phyloP scores from a whole-genome alignment of 2,797 vertebrate species.

The Semotilus atromaculatus region DNA sequence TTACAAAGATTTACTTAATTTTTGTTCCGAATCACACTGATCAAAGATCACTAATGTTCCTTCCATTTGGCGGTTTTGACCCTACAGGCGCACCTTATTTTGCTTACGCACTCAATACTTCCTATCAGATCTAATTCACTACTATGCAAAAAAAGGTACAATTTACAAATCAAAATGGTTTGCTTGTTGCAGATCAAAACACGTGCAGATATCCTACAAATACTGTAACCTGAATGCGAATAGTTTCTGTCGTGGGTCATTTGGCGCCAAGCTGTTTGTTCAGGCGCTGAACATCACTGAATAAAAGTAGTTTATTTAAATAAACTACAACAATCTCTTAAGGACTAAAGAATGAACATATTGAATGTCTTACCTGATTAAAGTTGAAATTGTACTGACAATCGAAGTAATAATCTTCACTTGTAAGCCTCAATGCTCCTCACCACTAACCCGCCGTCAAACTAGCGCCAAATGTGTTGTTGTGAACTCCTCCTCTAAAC shows the following conservation, averaged over 20 bases:
- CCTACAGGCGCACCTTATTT: neutral
- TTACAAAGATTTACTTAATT: neutral
- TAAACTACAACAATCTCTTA: neutral
- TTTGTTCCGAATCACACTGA: neutral
- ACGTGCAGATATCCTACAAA: neutral
- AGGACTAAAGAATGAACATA: neutral
- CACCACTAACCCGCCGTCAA: neutral
- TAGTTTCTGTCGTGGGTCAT: neutral
- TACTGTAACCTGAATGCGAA: neutral
- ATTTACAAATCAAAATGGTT: neutral
- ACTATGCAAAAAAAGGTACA: neutral
- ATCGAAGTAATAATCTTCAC: too few relatives aligned
- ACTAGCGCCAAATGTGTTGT: slow-evolving; percentile 37
- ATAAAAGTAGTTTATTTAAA: neutral
- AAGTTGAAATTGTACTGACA: neutral
- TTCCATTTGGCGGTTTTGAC: neutral
- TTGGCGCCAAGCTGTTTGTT: slow-evolving; percentile 53
- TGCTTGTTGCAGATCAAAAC: neutral
- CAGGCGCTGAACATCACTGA: neutral
- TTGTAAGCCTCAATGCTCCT: neutral
- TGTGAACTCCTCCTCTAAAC: slow-evolving; percentile 1
- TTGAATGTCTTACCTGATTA: slow-evolving; percentile 31
- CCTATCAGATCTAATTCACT: neutral
- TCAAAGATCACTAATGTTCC: neutral
- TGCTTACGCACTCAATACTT: neutral